Evolutionary conservation across 2,797 vertebrate genomes (phyloP).

Genomic region (Sebastes taczanowskii): DNA sequence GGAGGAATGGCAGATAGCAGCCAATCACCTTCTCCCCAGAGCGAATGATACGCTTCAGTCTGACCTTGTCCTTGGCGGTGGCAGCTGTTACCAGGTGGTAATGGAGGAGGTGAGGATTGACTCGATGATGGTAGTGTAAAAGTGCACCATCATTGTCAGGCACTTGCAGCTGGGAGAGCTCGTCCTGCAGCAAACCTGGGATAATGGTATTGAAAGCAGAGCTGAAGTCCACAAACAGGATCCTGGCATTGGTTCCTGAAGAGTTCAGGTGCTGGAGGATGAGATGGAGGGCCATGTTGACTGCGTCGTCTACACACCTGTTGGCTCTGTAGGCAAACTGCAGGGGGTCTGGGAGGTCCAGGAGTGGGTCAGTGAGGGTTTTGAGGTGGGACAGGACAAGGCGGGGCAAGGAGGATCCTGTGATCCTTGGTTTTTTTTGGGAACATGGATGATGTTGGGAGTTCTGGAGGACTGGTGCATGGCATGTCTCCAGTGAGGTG

Average conservation of each 20-base stretch:
- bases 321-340: not conserved
- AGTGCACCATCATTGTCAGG: not conserved
- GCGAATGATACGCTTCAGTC: not conserved
- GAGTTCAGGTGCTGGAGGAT: not conserved
- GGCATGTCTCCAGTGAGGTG: no score
- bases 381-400: not conserved
- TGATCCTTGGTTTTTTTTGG: not conserved
- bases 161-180: not conserved
- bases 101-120: not conserved
- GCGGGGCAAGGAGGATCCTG: no score
- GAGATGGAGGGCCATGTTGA: not conserved
- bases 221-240: no score
- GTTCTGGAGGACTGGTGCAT: no score
- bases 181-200: not conserved
- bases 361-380: not conserved
- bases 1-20: not conserved
- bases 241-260: not conserved
- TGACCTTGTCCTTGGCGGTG: not conserved
- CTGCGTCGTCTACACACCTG: not conserved
- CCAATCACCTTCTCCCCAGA: not conserved
- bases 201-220: no score
- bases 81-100: not conserved
- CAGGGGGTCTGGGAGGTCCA: not conserved
- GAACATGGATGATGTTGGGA: no score
- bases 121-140: not conserved